phyloP scores from a whole-genome alignment of 2,113 vertebrate species.

The Phainopepla nitens region DNA sequence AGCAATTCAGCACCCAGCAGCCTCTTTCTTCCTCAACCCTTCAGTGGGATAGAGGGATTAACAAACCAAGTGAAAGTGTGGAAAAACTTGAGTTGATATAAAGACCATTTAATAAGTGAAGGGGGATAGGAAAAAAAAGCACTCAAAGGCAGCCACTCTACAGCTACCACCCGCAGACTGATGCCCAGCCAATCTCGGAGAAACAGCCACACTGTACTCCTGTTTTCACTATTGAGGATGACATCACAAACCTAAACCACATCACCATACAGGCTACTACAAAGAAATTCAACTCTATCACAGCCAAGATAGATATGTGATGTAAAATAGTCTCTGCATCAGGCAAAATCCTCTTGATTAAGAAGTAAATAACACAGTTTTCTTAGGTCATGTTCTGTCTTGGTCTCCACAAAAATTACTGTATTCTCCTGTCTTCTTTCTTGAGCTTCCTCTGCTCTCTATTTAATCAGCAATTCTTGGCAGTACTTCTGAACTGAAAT shows the following conservation, averaged over 20 bases:
- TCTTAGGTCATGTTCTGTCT: not conserved
- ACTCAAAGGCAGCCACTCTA: not conserved
- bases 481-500: not conserved
- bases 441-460: not conserved
- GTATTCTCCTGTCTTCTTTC: not conserved
- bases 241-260: not conserved
- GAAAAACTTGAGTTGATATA: not conserved
- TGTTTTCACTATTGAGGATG: not conserved
- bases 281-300: not conserved
- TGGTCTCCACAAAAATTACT: not conserved
- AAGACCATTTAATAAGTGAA: not conserved
- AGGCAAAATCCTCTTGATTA: not conserved
- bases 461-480: not conserved
- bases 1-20: not conserved
- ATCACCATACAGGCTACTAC: not conserved
- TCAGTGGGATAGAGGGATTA: not conserved
- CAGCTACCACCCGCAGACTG: not conserved
- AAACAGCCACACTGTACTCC: not conserved
- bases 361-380: not conserved
- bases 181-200: not conserved
- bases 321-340: not conserved
- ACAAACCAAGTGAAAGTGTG: fast-evolving
- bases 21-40: fast-evolving
- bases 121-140: fast-evolving
- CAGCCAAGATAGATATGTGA: not conserved